These are phyloP conservation scores for Tetramorium parvispinum DNA, from an alignment of 1,140 invertebrate genomes.

Conservation along the genomic window DNA sequence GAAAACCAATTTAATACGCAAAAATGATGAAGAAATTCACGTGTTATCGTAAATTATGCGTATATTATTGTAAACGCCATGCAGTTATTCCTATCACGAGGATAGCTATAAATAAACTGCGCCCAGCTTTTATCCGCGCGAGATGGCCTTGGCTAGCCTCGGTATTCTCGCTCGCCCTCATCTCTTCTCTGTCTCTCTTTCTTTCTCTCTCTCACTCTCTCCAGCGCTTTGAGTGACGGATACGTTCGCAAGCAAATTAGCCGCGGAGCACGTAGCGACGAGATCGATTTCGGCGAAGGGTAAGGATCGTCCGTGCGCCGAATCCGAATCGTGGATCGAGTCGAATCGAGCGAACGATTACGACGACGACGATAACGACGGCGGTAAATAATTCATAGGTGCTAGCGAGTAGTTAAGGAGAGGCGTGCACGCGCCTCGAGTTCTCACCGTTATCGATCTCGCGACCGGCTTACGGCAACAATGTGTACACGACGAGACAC, in stretches of 20 bases:
- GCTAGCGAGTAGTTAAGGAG: constrained; percentile 30
- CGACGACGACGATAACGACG: constrained; percentile 28
- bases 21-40: neutral
- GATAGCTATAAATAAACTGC: constrained; percentile 48
- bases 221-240: neutral
- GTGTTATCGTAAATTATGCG: constrained; percentile 22
- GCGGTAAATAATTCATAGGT: constrained; percentile 56
- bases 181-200: neutral
- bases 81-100: constrained; percentile 49
- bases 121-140: constrained; percentile 50
- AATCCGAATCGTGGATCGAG: constrained; percentile 33
- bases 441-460: constrained; percentile 53
- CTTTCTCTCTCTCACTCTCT: neutral
- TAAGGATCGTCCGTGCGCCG: constrained; percentile 23
- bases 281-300: constrained; percentile 40
- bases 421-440: constrained; percentile 34
- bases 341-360: constrained; percentile 4
- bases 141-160: constrained; percentile 47
- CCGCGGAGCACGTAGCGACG: constrained; percentile 4
- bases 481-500: neutral
- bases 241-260: constrained; percentile 33
- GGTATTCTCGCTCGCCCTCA: neutral
- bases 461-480: constrained; percentile 34
- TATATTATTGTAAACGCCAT: constrained; percentile 40
- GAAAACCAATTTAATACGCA: neutral